Evolutionary conservation across 2,888 invertebrate genomes (phyloP), one percentile per base, ranked within the genome.

Genomic region (Onthophagus sagittarius): DNA sequence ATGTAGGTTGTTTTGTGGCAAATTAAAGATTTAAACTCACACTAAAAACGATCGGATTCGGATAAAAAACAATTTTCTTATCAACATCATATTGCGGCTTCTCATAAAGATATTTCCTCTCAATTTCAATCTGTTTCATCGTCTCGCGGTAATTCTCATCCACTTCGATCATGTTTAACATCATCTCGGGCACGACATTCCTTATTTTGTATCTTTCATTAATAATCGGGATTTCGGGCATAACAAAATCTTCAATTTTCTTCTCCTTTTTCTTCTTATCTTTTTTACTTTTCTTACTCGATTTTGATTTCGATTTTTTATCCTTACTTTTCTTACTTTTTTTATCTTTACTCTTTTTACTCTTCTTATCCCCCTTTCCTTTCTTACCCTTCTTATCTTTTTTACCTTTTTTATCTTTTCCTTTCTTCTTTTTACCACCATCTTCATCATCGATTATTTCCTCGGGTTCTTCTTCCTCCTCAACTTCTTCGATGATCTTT

Each of bases 181-280:
- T 71, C 0, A 65, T 53, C 13, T 71, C 69, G 3, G 70, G 65
- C 31, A 74, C 62, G 7, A 62, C 64, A 1, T 62, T 1, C 7
- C 23, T 69, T 23, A 78, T 73, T 65, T 75, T 77, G 7, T 23
- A 31, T 63, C 78, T 69, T 6, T 69, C 33, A 32, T 77, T 77
- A 13, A 64, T 74, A 0, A 77, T 71, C 6, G 78, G 78, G 9
- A 76, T 69, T n/a, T 74, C 71, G 0, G 78, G 78, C 11, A 78
- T 39, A 15, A 73, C 33, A 0, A 76, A 23, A 2, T 75, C 74
- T 5, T 63, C 15, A n/a, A 13, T 31, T 31, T 71, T 53, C 65
- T 73, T 31, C 39, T 71, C 63, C 15, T 71, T 70, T 14, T 62
- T 71, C 67, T 72, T 71, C 15, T 63, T 69, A 15, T 14, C 70